Percentiles rank a stretch among this genome's conserved stretches.
These are phyloP conservation scores for Macaria liturata DNA, from an alignment of 2,888 invertebrate species.

Conservation along the genomic window DNA sequence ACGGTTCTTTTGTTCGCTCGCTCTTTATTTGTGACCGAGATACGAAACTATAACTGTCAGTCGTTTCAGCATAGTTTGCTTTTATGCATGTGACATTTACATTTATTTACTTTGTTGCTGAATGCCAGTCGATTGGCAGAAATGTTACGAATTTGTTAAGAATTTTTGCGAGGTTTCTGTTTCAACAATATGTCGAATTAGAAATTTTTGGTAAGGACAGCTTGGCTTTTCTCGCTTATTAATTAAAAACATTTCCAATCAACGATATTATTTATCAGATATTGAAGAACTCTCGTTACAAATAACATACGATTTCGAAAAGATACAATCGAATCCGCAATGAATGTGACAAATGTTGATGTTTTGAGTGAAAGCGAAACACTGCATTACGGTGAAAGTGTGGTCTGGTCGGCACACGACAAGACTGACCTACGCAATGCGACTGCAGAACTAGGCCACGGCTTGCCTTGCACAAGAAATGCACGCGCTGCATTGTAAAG, in stretches of 20 bases:
- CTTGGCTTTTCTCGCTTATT: no score
- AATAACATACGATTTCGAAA: not conserved
- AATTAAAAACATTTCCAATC: no score
- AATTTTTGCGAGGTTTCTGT: not conserved
- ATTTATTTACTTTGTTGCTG: constrained; percentile 13
- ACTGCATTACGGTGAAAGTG: constrained; percentile 65
- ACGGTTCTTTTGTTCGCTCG: constrained; percentile 16
- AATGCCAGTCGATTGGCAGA: constrained; percentile 4
- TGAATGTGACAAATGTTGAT: constrained; percentile 43
- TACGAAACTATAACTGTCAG: constrained; percentile 24
- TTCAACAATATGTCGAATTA: no score
- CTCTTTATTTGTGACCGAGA: constrained; percentile 22
- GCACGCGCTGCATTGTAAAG: constrained; percentile 48
- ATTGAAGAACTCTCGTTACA: no score
- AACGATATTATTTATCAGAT: no score
- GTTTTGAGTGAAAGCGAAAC: constrained; percentile 65
- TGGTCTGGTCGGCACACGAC: constrained; percentile 46
- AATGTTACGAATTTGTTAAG: constrained; percentile 9
- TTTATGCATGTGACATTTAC: constrained; percentile 20
- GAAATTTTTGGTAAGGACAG: no score
- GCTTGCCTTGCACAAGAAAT: constrained; percentile 57
- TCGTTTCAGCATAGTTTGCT: constrained; percentile 15
- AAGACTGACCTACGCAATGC: constrained; percentile 76
- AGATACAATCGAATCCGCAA: constrained; percentile 30
- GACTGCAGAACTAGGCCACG: constrained; percentile 63